These are phyloP conservation scores for Anseranas semipalmata DNA, from an alignment of 2,113 vertebrate species.

Conservation along the genomic window DNA sequence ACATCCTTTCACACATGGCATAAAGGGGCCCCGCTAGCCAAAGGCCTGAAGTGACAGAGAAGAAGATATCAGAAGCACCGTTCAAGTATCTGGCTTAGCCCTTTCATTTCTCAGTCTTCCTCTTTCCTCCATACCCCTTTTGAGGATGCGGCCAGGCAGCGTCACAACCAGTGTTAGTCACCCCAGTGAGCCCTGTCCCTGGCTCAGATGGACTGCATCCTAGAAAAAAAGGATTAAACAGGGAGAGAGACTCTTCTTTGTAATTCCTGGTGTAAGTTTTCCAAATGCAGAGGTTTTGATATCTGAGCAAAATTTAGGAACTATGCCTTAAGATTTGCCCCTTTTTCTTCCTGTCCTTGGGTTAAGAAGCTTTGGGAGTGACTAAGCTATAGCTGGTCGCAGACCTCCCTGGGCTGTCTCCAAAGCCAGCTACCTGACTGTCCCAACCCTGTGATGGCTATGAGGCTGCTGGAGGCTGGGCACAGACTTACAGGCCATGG, in stretches of 20 bases:
- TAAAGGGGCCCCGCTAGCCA: not conserved
- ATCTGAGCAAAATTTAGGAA: not conserved
- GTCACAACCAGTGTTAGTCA: not conserved
- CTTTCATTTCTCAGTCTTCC: not conserved
- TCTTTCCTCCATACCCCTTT: not conserved
- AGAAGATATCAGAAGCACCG: not conserved
- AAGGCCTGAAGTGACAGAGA: not conserved
- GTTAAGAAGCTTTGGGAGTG: not conserved
- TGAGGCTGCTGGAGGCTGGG: not conserved
- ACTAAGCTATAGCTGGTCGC: not conserved
- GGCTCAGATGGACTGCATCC: not conserved
- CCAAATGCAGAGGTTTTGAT: not conserved
- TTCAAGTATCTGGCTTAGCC: not conserved
- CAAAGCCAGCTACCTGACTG: not conserved
- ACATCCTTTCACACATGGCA: not conserved
- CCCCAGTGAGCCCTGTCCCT: not conserved
- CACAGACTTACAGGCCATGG: not conserved
- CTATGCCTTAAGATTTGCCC: not conserved
- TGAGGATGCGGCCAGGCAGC: not conserved
- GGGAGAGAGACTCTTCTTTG: not conserved
- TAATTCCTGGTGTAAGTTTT: not conserved
- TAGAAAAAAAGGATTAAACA: not conserved
- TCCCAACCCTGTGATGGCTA: not conserved
- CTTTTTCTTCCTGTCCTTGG: not conserved
- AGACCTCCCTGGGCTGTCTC: not conserved